phyloP scores from a whole-genome alignment of 1,140 invertebrate species.

The Trinorchestia longiramus region DNA sequence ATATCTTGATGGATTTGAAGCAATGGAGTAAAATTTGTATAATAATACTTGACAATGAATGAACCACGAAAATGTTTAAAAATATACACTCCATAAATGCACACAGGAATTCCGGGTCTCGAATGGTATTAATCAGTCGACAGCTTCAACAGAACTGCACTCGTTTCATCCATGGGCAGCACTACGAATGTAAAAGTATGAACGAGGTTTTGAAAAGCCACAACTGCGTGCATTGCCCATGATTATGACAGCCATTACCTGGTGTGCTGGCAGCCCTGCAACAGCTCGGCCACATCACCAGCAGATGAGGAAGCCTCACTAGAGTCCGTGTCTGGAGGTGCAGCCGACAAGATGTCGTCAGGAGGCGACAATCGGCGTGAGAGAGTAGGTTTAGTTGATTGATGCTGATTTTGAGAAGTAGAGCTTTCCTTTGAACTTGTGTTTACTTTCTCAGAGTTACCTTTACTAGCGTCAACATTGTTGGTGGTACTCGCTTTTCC shows the following conservation, averaged over 20 bases:
- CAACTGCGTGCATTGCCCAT: neutral
- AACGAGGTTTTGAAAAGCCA: neutral
- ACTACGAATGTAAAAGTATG: neutral
- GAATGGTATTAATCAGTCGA: neutral
- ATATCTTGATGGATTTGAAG: no score
- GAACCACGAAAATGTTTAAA: neutral
- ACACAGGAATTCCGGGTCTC: neutral
- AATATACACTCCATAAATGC: neutral
- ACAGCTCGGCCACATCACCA: neutral
- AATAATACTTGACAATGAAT: no score
- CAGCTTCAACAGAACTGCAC: neutral
- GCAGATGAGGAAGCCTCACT: slow-evolving; percentile 23
- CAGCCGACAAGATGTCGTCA: slow-evolving; percentile 15
- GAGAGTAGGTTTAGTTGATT: neutral
- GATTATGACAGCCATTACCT: neutral
- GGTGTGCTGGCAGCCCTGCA: neutral
- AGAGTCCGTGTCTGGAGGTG: slow-evolving; percentile 19
- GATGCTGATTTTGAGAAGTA: neutral
- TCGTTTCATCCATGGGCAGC: neutral
- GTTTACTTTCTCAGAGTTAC: neutral
- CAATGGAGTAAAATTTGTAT: no score
- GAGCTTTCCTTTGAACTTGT: neutral
- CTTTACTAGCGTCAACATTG: neutral
- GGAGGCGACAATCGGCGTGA: neutral
- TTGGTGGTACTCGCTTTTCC: neutral